Evolutionary conservation across 1,140 invertebrate species (phyloP).

Genomic region (Matsumurasca onukii): DNA sequence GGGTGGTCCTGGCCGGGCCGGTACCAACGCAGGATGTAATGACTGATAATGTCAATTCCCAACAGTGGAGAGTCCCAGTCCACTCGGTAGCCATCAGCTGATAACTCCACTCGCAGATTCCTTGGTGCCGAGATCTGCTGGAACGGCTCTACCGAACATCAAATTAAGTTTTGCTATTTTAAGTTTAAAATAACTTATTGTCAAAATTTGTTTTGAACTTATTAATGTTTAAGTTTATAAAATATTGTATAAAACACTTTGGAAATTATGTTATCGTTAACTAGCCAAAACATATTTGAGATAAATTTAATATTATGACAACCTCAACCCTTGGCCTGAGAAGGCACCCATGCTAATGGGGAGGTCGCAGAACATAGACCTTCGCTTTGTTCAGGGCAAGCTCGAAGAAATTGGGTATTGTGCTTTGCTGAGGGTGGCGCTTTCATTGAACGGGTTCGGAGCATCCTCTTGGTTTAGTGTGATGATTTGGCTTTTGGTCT

Average conservation of each 20-base stretch:
- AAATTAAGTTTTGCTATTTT: not conserved
- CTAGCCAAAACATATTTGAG: too few relatives aligned
- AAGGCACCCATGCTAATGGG: too few relatives aligned
- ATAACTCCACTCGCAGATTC: conserved; percentile 61
- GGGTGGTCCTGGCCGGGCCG: conserved; percentile 54
- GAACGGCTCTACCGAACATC: conserved; percentile 41
- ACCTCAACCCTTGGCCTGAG: too few relatives aligned
- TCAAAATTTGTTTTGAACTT: not conserved
- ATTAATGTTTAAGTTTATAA: conserved; percentile 2
- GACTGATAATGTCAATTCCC: conserved; percentile 56
- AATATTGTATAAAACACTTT: not conserved
- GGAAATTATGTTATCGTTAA: too few relatives aligned
- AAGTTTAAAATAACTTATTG: not conserved
- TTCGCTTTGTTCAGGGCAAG: too few relatives aligned
- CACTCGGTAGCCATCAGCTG: conserved; percentile 64
- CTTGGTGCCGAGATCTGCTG: conserved; percentile 59
- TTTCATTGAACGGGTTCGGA: too few relatives aligned
- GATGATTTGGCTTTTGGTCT: too few relatives aligned
- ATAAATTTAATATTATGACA: too few relatives aligned
- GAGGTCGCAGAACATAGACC: too few relatives aligned
- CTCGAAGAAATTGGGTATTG: too few relatives aligned
- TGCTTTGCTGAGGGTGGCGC: too few relatives aligned
- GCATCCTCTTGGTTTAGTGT: too few relatives aligned
- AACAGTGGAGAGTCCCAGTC: conserved; percentile 68
- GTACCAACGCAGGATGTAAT: conserved; percentile 63